Conservation (phyloP, 2,888 invertebrate species). For the Acanthopleura granulata region DNA sequence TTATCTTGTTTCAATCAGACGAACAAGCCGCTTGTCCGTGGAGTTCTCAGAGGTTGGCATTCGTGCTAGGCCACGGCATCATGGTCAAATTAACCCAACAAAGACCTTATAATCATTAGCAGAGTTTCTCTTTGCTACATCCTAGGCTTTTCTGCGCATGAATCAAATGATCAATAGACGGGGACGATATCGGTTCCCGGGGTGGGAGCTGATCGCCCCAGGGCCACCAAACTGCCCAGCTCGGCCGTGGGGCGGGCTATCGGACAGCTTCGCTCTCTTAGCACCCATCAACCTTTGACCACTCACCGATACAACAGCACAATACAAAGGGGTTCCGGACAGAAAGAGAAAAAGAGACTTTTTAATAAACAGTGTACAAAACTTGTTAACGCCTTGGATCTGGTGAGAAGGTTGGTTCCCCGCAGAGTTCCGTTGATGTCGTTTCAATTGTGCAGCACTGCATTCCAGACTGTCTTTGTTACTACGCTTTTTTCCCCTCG, state of each 20-base stretch:
- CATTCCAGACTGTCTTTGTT: too few relatives aligned
- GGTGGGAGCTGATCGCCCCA: too few relatives aligned
- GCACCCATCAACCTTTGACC: neutral
- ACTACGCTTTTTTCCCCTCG: too few relatives aligned
- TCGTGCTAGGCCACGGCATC: neutral
- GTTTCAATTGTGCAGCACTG: too few relatives aligned
- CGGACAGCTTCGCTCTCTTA: neutral
- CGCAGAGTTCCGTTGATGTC: too few relatives aligned
- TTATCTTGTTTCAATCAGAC: too few relatives aligned
- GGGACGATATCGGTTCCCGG: neutral
- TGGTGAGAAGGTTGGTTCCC: neutral
- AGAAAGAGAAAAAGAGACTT: neutral
- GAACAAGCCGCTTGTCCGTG: too few relatives aligned
- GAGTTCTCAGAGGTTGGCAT: too few relatives aligned
- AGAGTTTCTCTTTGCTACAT: neutral
- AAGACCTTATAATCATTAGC: constrained; percentile 5
- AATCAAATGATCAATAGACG: constrained; percentile 2
- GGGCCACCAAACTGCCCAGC: neutral
- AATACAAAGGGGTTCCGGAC: neutral
- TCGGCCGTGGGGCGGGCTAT: neutral
- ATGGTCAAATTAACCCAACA: constrained; percentile 2
- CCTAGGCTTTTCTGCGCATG: neutral
- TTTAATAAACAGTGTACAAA: constrained; percentile 11
- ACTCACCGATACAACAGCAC: neutral
- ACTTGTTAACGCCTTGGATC: neutral